Base-by-base conservation (phyloP, 2,888 invertebrate species). In the Drosophila nr. perissopoda region DNA sequence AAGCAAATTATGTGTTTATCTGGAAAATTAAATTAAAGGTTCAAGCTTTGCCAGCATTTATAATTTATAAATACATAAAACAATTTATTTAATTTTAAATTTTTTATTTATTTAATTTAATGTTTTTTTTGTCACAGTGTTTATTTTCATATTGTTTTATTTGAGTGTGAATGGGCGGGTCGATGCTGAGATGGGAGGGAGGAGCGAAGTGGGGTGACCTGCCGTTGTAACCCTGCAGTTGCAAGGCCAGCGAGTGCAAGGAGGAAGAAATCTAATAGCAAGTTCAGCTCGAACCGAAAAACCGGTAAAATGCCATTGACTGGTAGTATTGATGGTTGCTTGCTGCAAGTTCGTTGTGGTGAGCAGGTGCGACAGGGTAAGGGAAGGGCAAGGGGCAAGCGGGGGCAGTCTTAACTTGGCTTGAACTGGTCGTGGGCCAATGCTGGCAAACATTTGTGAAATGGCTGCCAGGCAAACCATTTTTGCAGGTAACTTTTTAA, bases 401-500 rank as follows among this genome's bases (percentile, higher is more conserved):
- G 27, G 8, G 10, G 27, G 18, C 25, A 27, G 27, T 18, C 31
- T 52, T 31, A 31, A 7, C 21, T 18, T 53, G 51, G 13, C 33
- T 33, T 27, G 31, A 31, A n/a, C 49, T 29, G 49, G 56, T 21
- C 18, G 40, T 31, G 31, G 33, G 31, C 36, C 36, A 16, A 25
- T 27, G 54, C 61, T 51, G 66, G 64, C 79, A 78, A 78, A 78
- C 70, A 78, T 78, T 70, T 65, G 73, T 69, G 25, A 45, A 45
- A 77, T 77, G 65, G 52, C 76, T 71, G 64, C 67, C 69, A 67
- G 88, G 86, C 74, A 78, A 74, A 74, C 75, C 76, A 83, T 87
- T 87, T 85, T 85, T 83, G 64, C 73, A 74, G 86, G 78, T 86
- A 85, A 86, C 89, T 88, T 85, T 87, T 85, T 85, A 88, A 85